Evolutionary conservation across 2,797 vertebrate species (phyloP), one percentile per base, ranked within the genome.

Genomic region (Bovichtus diacanthus): DNA sequence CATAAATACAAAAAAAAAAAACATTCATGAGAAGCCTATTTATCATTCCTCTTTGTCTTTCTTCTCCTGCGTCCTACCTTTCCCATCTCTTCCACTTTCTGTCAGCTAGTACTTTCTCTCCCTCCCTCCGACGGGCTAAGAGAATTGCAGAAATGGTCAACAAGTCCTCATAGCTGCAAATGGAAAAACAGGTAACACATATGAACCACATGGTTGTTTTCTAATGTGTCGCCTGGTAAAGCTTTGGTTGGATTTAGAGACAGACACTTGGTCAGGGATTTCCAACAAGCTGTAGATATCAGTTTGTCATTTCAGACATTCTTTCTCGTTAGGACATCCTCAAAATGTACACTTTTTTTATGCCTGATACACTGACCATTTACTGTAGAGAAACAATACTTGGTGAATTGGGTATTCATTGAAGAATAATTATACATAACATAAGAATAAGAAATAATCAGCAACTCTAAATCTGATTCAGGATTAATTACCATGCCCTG

Each of bases 1-100:
- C 72, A 85, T 88, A 76, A 87, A 89, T 84, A 86, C 84, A 38
- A 85, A 85, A 83, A 68, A 38, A 85, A 85, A 83, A 68, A 86
- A 67, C 74, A 87, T 82, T 80, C 80, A 88, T 81, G 81, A 87
- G 64, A 55, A 25, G 47, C 60, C 55, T 78, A 62, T 89, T 80
- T 74, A 74, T 77, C 74, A 61, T 70, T 78, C 49, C 46, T 54
- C 18, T 23, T 29, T 50, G n/a, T 68, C 25, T 46, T 58, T 31
- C 23, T 61, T 29, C 51, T 25, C 51, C 62, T 61, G 16, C 75
- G 70, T 69, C 25, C 27, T 21, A 6, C 18, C 7, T 50, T 65
- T 44, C 21, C 1, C 21, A n/a, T 34, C 38, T 31, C 43, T 25
- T n/a, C 67, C 55, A 13, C 49, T 39, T 47, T 71, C 34, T 36